These are phyloP conservation scores for Bursaphelenchus mucronatus DNA, from an alignment of 1,140 invertebrate species.

Conservation along the genomic window DNA sequence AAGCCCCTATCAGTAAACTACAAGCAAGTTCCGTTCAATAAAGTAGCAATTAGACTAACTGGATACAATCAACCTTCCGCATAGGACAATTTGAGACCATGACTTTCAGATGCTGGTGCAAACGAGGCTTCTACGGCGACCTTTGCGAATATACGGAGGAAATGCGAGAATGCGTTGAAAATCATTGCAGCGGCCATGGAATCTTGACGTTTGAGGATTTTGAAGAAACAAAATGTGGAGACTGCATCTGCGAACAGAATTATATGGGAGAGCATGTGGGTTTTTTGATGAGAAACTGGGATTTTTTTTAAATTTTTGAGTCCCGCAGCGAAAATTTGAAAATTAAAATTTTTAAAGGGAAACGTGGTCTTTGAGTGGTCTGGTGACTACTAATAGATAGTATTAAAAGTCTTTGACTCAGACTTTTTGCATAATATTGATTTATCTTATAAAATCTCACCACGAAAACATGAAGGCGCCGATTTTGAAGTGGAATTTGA, in stretches of 20 bases:
- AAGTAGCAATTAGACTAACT: too few species aligned
- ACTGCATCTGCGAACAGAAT: constrained; percentile 29
- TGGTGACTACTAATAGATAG: too few species aligned
- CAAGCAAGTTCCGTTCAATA: neutral
- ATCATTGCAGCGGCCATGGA: constrained; percentile 34
- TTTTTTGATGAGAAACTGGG: neutral
- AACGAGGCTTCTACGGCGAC: constrained; percentile 31
- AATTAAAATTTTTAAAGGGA: too few species aligned
- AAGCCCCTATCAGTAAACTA: constrained; percentile 24
- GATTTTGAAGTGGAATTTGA: too few species aligned
- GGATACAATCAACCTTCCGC: too few species aligned
- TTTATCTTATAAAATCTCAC: neutral
- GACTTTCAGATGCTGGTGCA: constrained; percentile 38
- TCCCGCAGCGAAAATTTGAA: too few species aligned
- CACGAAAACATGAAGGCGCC: too few species aligned
- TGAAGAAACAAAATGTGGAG: constrained; percentile 14
- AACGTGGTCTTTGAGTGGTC: too few species aligned
- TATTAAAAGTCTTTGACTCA: too few species aligned
- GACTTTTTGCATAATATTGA: neutral
- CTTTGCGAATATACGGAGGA: constrained; percentile 37
- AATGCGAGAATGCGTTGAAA: constrained; percentile 38
- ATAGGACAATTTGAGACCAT: constrained; percentile 6
- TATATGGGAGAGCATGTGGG: constrained; percentile 30
- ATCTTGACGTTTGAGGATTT: constrained; percentile 17
- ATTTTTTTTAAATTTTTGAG: neutral